Percentiles rank a stretch among this genome's conserved stretches.
These are phyloP conservation scores for Ochropleura plecta DNA, from an alignment of 2,888 invertebrate genomes.

Conservation along the genomic window DNA sequence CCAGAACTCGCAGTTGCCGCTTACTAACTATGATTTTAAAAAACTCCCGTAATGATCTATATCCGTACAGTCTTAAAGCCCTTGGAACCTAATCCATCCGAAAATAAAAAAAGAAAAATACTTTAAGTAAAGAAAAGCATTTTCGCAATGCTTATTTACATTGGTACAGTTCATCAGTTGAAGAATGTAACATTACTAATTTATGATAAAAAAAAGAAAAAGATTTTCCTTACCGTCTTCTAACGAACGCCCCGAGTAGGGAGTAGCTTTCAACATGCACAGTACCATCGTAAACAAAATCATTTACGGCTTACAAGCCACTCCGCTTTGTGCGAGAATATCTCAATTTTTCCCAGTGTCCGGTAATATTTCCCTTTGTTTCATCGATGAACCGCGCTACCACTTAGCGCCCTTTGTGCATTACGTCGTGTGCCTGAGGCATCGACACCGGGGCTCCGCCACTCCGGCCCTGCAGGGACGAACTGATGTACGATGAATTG, in stretches of 20 bases:
- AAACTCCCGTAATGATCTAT: neutral
- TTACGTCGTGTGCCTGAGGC: conserved; percentile 78
- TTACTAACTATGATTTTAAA: neutral
- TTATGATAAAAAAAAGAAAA: conserved; percentile 7
- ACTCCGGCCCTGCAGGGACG: conserved; percentile 24
- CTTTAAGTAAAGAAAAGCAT: neutral
- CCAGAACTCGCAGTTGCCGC: neutral
- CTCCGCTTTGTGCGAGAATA: conserved; percentile 63
- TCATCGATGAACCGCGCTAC: conserved; percentile 77
- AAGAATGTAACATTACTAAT: conserved; percentile 16
- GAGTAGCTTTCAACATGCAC: conserved; percentile 44
- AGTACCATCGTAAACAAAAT: conserved; percentile 67
- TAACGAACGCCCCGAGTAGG: conserved; percentile 50
- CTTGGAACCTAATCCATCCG: neutral
- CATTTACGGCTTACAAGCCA: conserved; percentile 65
- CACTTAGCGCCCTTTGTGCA: conserved; percentile 86
- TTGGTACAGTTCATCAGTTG: conserved; percentile 7
- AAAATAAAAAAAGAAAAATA: neutral
- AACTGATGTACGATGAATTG: conserved; percentile 56
- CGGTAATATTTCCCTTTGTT: conserved; percentile 77
- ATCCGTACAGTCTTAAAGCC: neutral
- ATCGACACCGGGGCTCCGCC: conserved; percentile 53
- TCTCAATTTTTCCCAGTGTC: conserved; percentile 69
- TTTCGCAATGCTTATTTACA: neutral
- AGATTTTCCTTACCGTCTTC: neutral